Conservation (phyloP, 1,140 invertebrate genomes). For the Drosophila cardini region DNA sequence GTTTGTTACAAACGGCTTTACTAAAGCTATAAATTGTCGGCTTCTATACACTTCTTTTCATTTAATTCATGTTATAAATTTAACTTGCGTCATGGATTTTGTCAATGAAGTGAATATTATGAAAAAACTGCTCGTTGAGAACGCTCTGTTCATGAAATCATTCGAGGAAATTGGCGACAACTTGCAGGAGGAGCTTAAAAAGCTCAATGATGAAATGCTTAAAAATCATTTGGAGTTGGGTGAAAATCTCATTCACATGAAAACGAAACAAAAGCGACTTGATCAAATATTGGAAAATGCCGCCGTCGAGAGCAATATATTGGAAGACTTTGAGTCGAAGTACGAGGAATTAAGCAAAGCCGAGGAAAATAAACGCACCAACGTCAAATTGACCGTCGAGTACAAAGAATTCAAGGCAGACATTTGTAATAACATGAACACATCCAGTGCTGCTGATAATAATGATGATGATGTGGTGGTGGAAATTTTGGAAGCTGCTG, state of each 20-base stretch:
- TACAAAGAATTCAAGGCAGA: slow-evolving; percentile 41
- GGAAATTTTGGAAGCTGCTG: slow-evolving; percentile 3
- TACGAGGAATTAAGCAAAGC: not conserved
- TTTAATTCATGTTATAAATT: not conserved
- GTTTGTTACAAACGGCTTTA: not conserved
- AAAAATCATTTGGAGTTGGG: slow-evolving; percentile 11
- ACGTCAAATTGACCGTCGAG: slow-evolving; percentile 31
- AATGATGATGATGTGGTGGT: slow-evolving; percentile 18
- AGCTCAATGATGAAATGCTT: slow-evolving; percentile 12
- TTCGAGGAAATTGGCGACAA: slow-evolving; percentile 15
- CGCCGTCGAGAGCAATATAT: slow-evolving; percentile 8
- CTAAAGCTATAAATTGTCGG: not conserved
- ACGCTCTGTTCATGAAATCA: slow-evolving; percentile 10
- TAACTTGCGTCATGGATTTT: slow-evolving; percentile 6
- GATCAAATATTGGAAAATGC: slow-evolving; percentile 4
- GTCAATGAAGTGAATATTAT: slow-evolving; percentile 1
- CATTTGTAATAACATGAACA: not conserved
- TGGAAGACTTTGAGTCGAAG: slow-evolving; percentile 29
- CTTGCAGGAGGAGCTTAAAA: not conserved
- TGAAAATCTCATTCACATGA: slow-evolving; percentile 32
- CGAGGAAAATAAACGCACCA: slow-evolving; percentile 16
- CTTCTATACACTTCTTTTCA: not conserved
- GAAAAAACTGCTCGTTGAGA: slow-evolving; percentile 23
- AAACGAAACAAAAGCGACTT: slow-evolving; percentile 31
- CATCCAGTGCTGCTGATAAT: not conserved